Evolutionary conservation across 64 coral and sea anemone genomes (phyloP).

Genomic region (Acropora yongei): DNA sequence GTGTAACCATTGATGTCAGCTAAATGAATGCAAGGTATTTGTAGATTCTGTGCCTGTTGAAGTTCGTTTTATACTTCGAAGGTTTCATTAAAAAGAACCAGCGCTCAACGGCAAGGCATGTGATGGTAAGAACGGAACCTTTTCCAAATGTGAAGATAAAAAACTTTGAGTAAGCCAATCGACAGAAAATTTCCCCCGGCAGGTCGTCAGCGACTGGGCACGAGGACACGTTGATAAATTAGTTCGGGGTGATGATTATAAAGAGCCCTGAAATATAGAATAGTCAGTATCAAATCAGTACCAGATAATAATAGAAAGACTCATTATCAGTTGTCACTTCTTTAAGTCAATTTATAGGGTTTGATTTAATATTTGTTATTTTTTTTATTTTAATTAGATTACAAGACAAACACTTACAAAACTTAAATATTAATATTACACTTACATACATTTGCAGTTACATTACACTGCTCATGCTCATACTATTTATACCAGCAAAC

Average conservation of each 20-base stretch:
- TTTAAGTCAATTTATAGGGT: no score
- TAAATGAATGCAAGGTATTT: conserved; percentile 20
- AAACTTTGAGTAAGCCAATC: conserved; percentile 18
- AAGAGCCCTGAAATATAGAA: conserved; percentile 35
- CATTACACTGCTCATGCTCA: no score
- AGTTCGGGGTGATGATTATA: conserved; percentile 46
- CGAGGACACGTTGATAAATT: conserved; percentile 32
- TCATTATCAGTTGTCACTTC: no score
- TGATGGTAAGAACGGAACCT: conserved; percentile 20
- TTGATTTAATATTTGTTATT: no score
- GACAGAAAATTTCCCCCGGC: conserved; percentile 15
- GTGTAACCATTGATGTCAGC: background rate
- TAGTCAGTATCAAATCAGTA: background rate
- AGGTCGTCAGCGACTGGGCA: conserved; percentile 2
- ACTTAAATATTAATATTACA: no score
- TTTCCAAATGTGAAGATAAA: conserved; percentile 45
- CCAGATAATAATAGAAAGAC: no score
- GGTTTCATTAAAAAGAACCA: conserved; percentile 12
- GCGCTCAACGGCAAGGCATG: conserved; percentile 29
- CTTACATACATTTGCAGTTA: no score
- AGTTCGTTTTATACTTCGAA: conserved; percentile 19
- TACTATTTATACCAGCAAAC: no score
- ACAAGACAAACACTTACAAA: no score
- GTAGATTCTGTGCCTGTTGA: background rate
- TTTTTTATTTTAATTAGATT: no score